These are phyloP conservation scores for Podabrus alpinus DNA, from an alignment of 2,888 invertebrate genomes.

Conservation along the genomic window DNA sequence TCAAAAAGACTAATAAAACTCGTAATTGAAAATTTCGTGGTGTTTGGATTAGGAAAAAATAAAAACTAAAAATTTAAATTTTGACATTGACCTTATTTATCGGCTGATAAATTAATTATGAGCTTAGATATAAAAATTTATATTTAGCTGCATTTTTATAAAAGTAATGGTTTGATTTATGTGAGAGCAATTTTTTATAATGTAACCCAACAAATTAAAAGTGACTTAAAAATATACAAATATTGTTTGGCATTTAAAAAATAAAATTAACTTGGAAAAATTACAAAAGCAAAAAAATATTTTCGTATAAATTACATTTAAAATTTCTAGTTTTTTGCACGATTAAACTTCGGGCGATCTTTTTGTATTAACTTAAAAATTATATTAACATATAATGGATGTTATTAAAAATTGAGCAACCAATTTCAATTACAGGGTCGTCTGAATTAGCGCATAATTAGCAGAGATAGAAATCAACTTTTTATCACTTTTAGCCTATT, in stretches of 20 bases:
- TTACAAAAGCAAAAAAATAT: not conserved
- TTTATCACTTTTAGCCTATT: not conserved
- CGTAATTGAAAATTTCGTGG: not conserved
- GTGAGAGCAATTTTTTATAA: not conserved
- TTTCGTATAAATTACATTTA: not conserved
- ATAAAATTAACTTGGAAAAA: not conserved
- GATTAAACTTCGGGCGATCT: not conserved
- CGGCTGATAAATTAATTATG: not conserved
- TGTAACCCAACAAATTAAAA: not conserved
- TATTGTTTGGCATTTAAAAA: not conserved
- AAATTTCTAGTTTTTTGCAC: not conserved
- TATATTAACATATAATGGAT: not conserved
- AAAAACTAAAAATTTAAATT: not conserved
- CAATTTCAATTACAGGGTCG: conserved; percentile 1
- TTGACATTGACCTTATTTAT: not conserved
- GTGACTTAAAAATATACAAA: not conserved
- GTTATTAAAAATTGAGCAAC: not conserved
- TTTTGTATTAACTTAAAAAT: not conserved
- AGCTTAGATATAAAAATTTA: not conserved
- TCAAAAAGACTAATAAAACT: not conserved
- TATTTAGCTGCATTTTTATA: not conserved
- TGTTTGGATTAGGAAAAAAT: not conserved
- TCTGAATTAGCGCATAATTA: conserved; percentile 3
- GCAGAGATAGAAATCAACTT: not conserved
- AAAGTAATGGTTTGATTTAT: not conserved